Evolutionary conservation across 2,888 invertebrate genomes (phyloP).

Genomic region (Subacronicta megacephala): DNA sequence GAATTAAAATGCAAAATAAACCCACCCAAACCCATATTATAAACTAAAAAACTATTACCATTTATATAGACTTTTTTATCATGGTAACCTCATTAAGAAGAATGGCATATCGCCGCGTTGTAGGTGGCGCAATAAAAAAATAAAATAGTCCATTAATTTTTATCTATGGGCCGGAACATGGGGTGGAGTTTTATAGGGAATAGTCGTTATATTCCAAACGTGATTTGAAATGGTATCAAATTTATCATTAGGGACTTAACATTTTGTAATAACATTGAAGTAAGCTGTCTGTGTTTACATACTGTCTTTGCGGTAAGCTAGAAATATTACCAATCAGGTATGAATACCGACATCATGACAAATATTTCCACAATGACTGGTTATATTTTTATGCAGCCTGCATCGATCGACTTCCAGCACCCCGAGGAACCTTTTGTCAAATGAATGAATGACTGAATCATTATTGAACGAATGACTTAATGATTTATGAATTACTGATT

Average conservation of each 20-base stretch:
- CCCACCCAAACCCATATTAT: too few relatives aligned
- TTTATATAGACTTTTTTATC: conserved; percentile 26
- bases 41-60: conserved; percentile 5
- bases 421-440: too few relatives aligned
- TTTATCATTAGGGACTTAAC: too few relatives aligned
- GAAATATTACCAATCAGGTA: conserved; percentile 42
- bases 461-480: too few relatives aligned
- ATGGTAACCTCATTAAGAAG: conserved; percentile 42
- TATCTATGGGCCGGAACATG: conserved; percentile 61
- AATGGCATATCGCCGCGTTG: conserved; percentile 35
- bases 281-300: conserved; percentile 24
- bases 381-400: too few relatives aligned
- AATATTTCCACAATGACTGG: too few relatives aligned
- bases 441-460: too few relatives aligned
- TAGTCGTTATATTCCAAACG: conserved; percentile 15
- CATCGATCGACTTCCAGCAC: too few relatives aligned
- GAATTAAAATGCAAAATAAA: too few relatives aligned
- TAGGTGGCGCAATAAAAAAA: conserved; percentile 63
- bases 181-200: conserved; percentile 44
- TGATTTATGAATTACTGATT: too few relatives aligned
- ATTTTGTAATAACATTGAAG: conserved; percentile 35
- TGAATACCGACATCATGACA: too few relatives aligned
- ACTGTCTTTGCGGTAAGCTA: conserved; percentile 18
- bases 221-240: conserved; percentile 28
- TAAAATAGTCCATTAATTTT: conserved; percentile 64